These are phyloP conservation scores for Kryphioiulus occultus DNA, from an alignment of 2,888 invertebrate genomes.

Conservation along the genomic window DNA sequence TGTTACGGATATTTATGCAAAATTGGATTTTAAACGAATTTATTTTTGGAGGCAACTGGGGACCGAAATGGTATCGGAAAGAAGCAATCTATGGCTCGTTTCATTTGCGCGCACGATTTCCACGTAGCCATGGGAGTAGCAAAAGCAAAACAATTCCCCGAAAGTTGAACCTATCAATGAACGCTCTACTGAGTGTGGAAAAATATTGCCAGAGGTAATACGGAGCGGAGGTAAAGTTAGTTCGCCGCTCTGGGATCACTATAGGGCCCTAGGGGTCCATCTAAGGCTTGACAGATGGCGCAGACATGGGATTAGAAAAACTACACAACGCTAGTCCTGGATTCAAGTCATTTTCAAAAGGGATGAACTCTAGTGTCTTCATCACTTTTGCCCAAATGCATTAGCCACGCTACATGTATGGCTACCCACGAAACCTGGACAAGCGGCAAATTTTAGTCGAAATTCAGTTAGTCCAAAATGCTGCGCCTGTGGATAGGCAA, in stretches of 20 bases:
- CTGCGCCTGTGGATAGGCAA: neutral
- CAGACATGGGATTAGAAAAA: constrained; percentile 26
- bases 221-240: constrained; percentile 15
- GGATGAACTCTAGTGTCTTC: neutral
- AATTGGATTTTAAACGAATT: constrained; percentile 14
- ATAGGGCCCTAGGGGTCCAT: constrained; percentile 22
- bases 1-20: constrained; percentile 24
- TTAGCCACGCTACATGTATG: neutral
- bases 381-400: neutral
- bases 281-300: constrained; percentile 32
- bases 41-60: neutral
- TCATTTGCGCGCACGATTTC: neutral
- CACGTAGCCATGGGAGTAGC: neutral
- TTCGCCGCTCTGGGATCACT: constrained; percentile 20
- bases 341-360: constrained; percentile 10
- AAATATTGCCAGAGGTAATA: constrained; percentile 18
- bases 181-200: constrained; percentile 24
- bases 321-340: neutral
- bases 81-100: neutral
- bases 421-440: neutral
- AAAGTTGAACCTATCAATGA: constrained; percentile 39
- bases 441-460: neutral
- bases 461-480: neutral
- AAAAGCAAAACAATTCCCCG: constrained; percentile 18
- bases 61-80: neutral